phyloP scores from a whole-genome alignment of 2,113 vertebrate species.

The Protobothrops flavoviridis region DNA sequence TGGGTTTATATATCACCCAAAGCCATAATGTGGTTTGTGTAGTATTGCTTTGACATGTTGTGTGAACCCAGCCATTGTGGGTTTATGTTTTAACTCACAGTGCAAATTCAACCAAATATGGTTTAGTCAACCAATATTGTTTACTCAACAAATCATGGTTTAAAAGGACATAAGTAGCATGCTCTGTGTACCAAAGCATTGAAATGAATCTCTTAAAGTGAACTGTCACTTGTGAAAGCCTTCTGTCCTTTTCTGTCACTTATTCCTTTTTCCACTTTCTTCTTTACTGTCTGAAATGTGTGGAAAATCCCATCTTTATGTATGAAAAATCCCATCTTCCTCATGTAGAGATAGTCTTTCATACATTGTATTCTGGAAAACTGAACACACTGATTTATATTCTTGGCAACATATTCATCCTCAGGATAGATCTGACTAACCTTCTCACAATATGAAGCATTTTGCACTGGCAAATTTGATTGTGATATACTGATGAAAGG shows the following conservation, averaged over 20 bases:
- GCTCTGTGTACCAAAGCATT: neutral
- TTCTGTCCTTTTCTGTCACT: neutral
- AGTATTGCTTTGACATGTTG: neutral
- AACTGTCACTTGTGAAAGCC: neutral
- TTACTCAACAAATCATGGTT: neutral
- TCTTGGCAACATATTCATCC: neutral
- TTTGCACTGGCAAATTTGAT: neutral
- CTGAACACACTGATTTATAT: rapidly evolving
- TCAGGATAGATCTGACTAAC: neutral
- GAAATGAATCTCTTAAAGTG: neutral
- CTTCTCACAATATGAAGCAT: neutral
- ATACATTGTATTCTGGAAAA: neutral
- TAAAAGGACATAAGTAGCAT: neutral
- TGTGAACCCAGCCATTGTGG: neutral
- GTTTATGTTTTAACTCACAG: neutral
- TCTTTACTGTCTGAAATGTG: neutral
- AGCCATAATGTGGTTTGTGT: neutral
- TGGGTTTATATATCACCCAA: neutral
- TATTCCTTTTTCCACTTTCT: neutral
- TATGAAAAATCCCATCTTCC: rapidly evolving
- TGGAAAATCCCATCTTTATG: neutral
- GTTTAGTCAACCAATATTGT: neutral
- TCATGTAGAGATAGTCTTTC: neutral
- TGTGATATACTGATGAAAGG: neutral
- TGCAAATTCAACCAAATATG: neutral